phyloP scores from a whole-genome alignment of 2,113 vertebrate species.

The Lasiurus borealis region DNA sequence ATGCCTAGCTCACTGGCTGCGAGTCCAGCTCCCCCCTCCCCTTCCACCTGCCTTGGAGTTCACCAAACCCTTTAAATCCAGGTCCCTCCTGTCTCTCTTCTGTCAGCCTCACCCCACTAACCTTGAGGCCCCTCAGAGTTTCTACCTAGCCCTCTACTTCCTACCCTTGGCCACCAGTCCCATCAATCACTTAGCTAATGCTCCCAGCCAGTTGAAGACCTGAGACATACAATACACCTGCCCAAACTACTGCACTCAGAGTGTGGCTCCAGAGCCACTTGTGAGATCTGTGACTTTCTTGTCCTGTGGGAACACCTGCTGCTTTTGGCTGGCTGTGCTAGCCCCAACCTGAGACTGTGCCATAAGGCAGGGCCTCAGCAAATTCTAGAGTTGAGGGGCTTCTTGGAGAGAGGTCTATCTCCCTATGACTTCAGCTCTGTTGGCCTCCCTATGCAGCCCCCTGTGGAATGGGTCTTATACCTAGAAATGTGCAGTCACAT shows the following conservation, averaged over 20 bases:
- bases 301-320: neutral
- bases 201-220: neutral
- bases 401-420: neutral
- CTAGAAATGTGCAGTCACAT: neutral
- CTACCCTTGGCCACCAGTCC: neutral
- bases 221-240: neutral
- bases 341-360: neutral
- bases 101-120: neutral
- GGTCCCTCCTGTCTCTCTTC: neutral
- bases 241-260: neutral
- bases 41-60: neutral
- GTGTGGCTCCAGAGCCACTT: neutral
- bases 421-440: neutral
- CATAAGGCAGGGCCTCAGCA: neutral
- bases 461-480: neutral
- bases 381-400: neutral
- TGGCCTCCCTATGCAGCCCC: neutral
- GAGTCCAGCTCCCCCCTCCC: neutral
- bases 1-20: neutral
- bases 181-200: neutral
- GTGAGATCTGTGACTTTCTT: neutral
- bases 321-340: neutral
- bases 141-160: neutral
- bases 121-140: neutral
- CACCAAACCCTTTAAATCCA: neutral